These are phyloP conservation scores for Apeira syringaria DNA, from an alignment of 2,888 invertebrate species.

Conservation along the genomic window DNA sequence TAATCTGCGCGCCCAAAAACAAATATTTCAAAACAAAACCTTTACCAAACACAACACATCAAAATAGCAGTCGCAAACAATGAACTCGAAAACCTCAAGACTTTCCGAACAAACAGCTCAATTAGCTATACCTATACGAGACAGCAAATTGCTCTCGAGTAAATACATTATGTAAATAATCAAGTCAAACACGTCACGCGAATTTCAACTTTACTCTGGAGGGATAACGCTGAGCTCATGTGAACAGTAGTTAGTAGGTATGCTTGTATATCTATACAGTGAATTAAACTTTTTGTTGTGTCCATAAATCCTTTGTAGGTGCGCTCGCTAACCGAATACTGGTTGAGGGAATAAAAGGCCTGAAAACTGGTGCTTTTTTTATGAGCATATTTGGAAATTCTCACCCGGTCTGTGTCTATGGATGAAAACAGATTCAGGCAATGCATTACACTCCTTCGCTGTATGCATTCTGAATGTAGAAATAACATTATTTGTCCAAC, in stretches of 20 bases:
- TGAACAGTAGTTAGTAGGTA: conserved; percentile 2
- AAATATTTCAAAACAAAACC: too few relatives aligned
- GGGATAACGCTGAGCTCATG: background rate
- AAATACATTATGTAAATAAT: conserved; percentile 19
- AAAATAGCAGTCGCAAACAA: background rate
- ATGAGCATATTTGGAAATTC: too few relatives aligned
- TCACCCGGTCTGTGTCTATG: too few relatives aligned
- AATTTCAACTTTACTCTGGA: background rate
- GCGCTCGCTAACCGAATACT: conserved; percentile 3
- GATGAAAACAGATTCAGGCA: too few relatives aligned
- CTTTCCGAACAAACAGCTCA: conserved; percentile 11
- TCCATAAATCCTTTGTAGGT: conserved; percentile 8
- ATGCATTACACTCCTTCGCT: too few relatives aligned
- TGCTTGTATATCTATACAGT: background rate
- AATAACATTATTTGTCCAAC: too few relatives aligned
- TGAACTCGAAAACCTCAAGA: conserved; percentile 5
- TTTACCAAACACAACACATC: background rate
- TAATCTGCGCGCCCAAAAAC: too few relatives aligned
- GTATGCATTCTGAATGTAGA: too few relatives aligned
- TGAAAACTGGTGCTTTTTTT: background rate
- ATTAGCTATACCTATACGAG: conserved; percentile 14
- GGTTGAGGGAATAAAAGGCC: background rate
- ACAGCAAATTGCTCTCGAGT: conserved; percentile 11
- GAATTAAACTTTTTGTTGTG: conserved; percentile 20
- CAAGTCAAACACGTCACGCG: conserved; percentile 1